Conservation (phyloP, 2,113 vertebrate genomes). For the Cottus gobio region DNA sequence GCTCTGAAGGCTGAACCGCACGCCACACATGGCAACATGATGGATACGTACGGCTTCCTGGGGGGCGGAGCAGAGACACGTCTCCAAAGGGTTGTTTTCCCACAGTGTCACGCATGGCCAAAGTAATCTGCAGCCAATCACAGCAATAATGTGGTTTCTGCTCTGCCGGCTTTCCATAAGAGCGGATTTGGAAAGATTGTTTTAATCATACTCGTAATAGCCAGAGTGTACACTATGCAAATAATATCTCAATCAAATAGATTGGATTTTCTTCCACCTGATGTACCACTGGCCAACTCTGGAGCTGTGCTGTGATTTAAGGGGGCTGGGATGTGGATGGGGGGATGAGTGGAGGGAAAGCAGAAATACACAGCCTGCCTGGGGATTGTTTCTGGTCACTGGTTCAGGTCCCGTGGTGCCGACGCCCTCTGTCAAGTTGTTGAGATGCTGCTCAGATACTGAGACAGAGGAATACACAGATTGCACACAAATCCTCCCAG, state of each 20-base stretch:
- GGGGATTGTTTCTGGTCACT: slow-evolving; percentile 77
- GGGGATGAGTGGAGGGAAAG: slow-evolving; percentile 28
- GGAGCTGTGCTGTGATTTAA: slow-evolving; percentile 52
- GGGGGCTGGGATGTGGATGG: neutral
- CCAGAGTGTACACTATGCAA: slow-evolving; percentile 51
- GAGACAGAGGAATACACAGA: slow-evolving; percentile 50
- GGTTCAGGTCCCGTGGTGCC: slow-evolving; percentile 70
- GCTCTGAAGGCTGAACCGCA: slow-evolving; percentile 35
- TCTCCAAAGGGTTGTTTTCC: slow-evolving; percentile 15
- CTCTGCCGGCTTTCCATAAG: slow-evolving; percentile 43
- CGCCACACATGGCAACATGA: slow-evolving; percentile 31
- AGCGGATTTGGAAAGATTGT: slow-evolving; percentile 53
- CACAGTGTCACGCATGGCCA: slow-evolving; percentile 22
- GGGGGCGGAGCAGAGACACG: slow-evolving; percentile 8
- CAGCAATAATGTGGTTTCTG: slow-evolving; percentile 38
- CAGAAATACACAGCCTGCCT: slow-evolving; percentile 55
- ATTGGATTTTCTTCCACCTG: slow-evolving; percentile 76
- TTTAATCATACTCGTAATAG: slow-evolving; percentile 66
- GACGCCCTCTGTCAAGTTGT: slow-evolving; percentile 72
- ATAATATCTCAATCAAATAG: slow-evolving; percentile 64
- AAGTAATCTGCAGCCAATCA: slow-evolving; percentile 54
- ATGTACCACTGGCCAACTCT: slow-evolving; percentile 35
- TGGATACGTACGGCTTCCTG: slow-evolving; percentile 41
- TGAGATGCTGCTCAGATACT: slow-evolving; percentile 61
- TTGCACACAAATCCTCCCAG: slow-evolving; percentile 44